Conservation (phyloP, 2,888 invertebrate species). For the Noctua janthe region DNA sequence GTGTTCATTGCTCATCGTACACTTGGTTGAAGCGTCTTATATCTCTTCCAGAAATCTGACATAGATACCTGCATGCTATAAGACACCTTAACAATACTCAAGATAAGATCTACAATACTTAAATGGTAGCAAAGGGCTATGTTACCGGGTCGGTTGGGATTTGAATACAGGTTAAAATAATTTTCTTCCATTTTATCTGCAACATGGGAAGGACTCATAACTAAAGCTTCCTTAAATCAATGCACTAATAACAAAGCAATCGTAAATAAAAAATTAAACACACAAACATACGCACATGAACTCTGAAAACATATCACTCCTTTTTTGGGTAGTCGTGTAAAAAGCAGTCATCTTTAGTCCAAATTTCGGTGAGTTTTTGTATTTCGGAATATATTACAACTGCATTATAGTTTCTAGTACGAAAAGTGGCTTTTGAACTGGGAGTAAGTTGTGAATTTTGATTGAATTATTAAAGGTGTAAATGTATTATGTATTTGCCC, state of each 20-base stretch:
- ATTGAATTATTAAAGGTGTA: too few relatives aligned
- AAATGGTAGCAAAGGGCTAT: conserved; percentile 27
- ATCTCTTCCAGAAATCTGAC: not conserved
- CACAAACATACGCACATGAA: too few relatives aligned
- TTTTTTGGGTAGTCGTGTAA: too few relatives aligned
- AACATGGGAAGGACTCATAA: conserved; percentile 58
- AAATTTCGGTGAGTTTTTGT: too few relatives aligned
- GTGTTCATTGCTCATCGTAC: not conserved
- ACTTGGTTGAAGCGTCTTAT: not conserved
- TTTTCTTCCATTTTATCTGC: conserved; percentile 80
- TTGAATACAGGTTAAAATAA: conserved; percentile 76
- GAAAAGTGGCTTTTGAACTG: too few relatives aligned
- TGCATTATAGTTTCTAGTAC: too few relatives aligned
- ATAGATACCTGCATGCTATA: not conserved
- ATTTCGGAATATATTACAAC: too few relatives aligned
- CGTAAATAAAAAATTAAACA: not conserved
- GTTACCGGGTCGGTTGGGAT: conserved; percentile 77
- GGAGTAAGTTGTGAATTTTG: too few relatives aligned
- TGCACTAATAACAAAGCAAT: not conserved
- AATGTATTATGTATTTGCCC: too few relatives aligned
- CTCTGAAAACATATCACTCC: too few relatives aligned
- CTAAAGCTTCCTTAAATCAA: not conserved
- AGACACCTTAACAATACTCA: not conserved
- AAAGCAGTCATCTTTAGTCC: too few relatives aligned
- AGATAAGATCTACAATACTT: conserved; percentile 1